phyloP scores from a whole-genome alignment of 2,113 vertebrate species.

The Mustela lutreola region DNA sequence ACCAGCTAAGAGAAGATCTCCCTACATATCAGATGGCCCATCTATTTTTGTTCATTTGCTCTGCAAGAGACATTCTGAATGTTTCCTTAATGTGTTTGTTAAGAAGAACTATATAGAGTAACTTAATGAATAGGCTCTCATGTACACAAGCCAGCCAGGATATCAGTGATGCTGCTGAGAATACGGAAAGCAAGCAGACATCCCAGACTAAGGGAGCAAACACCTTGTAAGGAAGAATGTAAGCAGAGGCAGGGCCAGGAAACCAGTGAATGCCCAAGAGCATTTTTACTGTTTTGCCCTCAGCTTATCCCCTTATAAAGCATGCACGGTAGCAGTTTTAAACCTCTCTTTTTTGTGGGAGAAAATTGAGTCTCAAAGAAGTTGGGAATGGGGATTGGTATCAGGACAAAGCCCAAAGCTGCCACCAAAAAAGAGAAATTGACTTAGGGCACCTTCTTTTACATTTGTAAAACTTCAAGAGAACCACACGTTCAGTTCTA shows the following conservation, averaged over 20 bases:
- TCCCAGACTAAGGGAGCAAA: neutral
- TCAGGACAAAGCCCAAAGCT: neutral
- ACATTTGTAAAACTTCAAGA: neutral
- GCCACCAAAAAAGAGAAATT: neutral
- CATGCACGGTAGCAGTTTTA: neutral
- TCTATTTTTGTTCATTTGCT: conserved; percentile 50
- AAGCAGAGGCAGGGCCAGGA: neutral
- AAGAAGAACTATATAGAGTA: neutral
- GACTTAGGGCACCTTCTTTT: neutral
- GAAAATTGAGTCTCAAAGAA: neutral
- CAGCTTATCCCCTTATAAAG: neutral
- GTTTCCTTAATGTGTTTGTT: conserved; percentile 43
- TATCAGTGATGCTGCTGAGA: neutral
- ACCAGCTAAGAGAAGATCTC: neutral
- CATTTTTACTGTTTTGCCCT: neutral
- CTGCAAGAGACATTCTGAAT: conserved; percentile 25
- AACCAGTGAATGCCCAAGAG: neutral
- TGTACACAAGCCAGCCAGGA: neutral
- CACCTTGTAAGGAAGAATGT: neutral
- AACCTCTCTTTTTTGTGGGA: neutral
- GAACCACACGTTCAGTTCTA: neutral
- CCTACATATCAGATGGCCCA: neutral
- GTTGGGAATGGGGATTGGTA: neutral
- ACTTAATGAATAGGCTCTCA: neutral
- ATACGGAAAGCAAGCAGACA: neutral